Conservation (phyloP, 1,140 invertebrate genomes). For the Venustaconcha ellipsiformis region DNA sequence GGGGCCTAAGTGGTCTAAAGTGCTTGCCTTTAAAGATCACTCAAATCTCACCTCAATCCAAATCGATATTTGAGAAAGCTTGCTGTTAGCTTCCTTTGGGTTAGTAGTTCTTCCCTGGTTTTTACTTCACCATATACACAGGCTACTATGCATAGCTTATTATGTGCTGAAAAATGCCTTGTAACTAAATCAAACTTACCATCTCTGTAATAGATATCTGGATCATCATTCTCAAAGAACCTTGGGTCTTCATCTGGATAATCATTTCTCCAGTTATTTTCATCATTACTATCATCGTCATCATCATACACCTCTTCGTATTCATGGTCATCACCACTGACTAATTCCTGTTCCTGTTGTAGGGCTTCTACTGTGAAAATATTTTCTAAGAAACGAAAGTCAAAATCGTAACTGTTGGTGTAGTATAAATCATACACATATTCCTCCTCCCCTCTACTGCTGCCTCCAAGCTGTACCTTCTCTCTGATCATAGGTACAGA, state of each 20-base stretch:
- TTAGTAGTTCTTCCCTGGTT: no score
- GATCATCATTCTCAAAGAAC: slow-evolving; percentile 47
- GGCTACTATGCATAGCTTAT: no score
- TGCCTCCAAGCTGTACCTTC: slow-evolving; percentile 13
- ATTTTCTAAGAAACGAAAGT: slow-evolving; percentile 53
- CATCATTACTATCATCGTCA: slow-evolving; percentile 65
- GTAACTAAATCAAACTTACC: slow-evolving; percentile 27
- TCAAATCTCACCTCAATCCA: no score
- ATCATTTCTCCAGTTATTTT: slow-evolving; percentile 67
- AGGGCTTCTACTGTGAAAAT: slow-evolving; percentile 52
- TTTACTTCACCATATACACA: no score
- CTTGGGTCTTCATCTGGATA: slow-evolving; percentile 65
- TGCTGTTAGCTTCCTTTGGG: no score
- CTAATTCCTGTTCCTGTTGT: slow-evolving; percentile 30
- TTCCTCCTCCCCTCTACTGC: slow-evolving; percentile 26
- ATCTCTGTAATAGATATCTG: slow-evolving; percentile 43
- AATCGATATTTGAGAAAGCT: no score
- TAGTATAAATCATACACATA: slow-evolving; percentile 67
- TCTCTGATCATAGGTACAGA: slow-evolving; percentile 50
- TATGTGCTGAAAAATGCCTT: no score
- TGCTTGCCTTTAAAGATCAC: no score
- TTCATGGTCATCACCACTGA: slow-evolving; percentile 32
- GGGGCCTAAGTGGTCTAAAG: no score
- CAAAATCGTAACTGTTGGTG: slow-evolving; percentile 54
- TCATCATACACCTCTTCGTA: slow-evolving; percentile 57